Base-by-base conservation (phyloP, 2,113 vertebrate genomes). In the Perca flavescens region DNA sequence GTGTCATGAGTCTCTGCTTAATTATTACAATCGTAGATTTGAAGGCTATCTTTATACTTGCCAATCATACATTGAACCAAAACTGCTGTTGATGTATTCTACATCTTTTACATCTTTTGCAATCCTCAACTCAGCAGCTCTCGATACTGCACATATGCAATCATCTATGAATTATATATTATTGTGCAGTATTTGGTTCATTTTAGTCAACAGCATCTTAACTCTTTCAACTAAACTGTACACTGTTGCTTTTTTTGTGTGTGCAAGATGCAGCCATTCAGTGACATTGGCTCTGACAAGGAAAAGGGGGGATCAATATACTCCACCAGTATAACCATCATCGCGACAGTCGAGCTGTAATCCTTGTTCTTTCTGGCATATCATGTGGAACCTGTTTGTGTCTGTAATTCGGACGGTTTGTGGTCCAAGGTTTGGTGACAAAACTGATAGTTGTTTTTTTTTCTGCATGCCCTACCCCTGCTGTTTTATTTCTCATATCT, bases 271-370 rank as follows among this genome's bases (percentile, higher is more conserved):
- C 74, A 56, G 28, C 63, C 16, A 40, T 43, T 64, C 70, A 61
- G 54, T 82, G 56, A 22, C 56, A 74, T 47, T 34, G 56, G 60
- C 36, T 56, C 58, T 64, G 74, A 86, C 70, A 31, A 56, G 54
- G 43, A 47, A 80, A 82, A 75, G 21, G 1, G 56, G 52, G 46
- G 66, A 91, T 91, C 86, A 13, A 89, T 92, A 80, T 19, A 63
- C 60, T 72, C 25, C 75, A 66, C 74, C 68, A 67, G 72, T 53
- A 36, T 73, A 82, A 43, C 36, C 19, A 3, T 76, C 85, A 80
- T n/a, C 46, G 63, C 10, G 10, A 19, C 65, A 80, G 65, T 91
- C 25, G 4, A 87, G 64, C 52, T 85, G 76, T 86, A 86, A 89
- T 91, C 71, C 86, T 84, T 74, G 80, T 72, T 69, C 19, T 6